Evolutionary conservation across 2,888 invertebrate species (phyloP), one percentile per base, ranked within the genome.

Genomic region (Mythimna lalbum): DNA sequence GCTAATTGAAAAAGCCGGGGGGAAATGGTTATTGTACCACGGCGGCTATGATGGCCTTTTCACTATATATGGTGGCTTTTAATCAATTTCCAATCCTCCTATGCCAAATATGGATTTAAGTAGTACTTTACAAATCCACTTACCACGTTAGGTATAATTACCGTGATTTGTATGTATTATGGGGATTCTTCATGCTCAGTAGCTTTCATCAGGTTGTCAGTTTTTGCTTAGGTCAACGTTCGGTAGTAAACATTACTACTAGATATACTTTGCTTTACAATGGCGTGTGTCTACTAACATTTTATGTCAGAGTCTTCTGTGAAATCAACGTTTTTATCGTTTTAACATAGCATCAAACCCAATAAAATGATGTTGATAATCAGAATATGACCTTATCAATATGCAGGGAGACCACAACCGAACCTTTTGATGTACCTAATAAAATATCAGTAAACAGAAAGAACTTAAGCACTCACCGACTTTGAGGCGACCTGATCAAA

Each of bases 401-500:
- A 64, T 59, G 33, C 73, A 79, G 33, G 39, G 47, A 27, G 14
- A 49, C 9, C 23, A 4, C n/a, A 6, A 27, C 17, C 27, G 52
- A 63, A 61, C 49, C 67, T 64, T 53, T 76, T 70, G 63, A 62
- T 74, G 65, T 33, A 27, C 43, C 50, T 19, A 39, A 72, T 73
- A 73, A 71, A 77, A 76, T 67, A 79, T 81, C 68, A 78, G 70
- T 79, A 74, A 82, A 81, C 69, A 64, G 64, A 66, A 78, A 73
- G 12, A 57, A 66, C 68, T 70, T 53, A 61, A 69, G 36, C 63
- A 63, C 59, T 64, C 62, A 69, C 70, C 39, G 64, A 66, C 66
- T 69, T 64, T 57, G 59, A 79, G 63, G 72, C 71, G 85, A 81
- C 82, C 80, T 87, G 86, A 88, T 89, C 87, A 87, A 86, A 89